Evolutionary conservation across 2,888 invertebrate species (phyloP).

Genomic region (Himalopsyche tibetana): DNA sequence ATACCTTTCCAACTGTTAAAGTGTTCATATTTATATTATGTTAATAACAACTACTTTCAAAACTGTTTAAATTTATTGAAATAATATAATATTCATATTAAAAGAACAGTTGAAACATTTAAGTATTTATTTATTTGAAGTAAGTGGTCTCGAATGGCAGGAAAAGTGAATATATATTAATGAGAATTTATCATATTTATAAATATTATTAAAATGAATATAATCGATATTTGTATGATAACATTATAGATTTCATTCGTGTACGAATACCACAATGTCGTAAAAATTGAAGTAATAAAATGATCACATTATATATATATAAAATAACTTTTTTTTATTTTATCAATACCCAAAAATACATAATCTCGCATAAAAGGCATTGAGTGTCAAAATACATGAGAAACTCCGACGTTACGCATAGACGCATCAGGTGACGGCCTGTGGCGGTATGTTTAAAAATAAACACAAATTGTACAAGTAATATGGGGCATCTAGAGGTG

Average conservation of each 20-base stretch:
- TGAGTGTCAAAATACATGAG: too few relatives aligned
- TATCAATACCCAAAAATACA: background rate
- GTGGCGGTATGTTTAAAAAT: too few relatives aligned
- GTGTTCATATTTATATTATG: background rate
- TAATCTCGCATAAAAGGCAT: background rate
- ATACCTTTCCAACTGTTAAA: conserved; percentile 1
- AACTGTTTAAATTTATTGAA: too few relatives aligned
- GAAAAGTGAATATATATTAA: conserved; percentile 41
- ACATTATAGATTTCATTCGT: conserved; percentile 51
- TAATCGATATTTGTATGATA: conserved; percentile 47
- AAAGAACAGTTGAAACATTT: background rate
- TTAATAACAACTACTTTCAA: background rate
- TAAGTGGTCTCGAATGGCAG: conserved; percentile 7
- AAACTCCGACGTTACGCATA: too few relatives aligned
- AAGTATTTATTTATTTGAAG: conserved; percentile 3
- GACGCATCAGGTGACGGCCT: too few relatives aligned
- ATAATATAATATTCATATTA: background rate
- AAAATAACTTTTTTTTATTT: conserved; percentile 37
- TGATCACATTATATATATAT: conserved; percentile 48
- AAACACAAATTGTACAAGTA: too few relatives aligned
- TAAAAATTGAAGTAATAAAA: conserved; percentile 55
- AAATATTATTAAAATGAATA: conserved; percentile 36
- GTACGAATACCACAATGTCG: conserved; percentile 59
- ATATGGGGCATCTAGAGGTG: too few relatives aligned
- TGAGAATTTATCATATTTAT: conserved; percentile 47